These are phyloP conservation scores for Pteropus rufus DNA, from an alignment of 2,797 vertebrate genomes.

Conservation along the genomic window DNA sequence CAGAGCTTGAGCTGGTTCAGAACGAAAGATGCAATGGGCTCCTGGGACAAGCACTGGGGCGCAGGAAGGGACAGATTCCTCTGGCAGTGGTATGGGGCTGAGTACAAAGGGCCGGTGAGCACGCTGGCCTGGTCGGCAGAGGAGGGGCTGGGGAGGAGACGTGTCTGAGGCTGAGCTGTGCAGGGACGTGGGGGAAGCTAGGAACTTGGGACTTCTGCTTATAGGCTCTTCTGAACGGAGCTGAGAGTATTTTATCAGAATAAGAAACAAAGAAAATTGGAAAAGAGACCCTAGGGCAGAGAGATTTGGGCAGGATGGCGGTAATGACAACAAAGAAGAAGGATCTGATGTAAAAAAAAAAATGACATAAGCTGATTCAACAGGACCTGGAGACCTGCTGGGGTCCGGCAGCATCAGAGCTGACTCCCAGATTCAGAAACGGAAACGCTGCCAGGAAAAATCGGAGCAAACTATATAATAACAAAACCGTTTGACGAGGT, in stretches of 20 bases:
- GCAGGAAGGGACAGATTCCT: not conserved
- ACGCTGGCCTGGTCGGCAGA: not conserved
- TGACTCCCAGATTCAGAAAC: not conserved
- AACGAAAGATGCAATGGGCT: rapidly evolving
- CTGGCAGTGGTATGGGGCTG: not conserved
- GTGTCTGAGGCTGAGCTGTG: not conserved
- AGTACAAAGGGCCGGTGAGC: not conserved
- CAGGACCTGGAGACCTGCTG: not conserved
- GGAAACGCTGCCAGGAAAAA: not conserved
- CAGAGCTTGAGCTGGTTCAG: not conserved
- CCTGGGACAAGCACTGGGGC: not conserved
- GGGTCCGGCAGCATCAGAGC: not conserved
- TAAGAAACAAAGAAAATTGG: not conserved
- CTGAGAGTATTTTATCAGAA: not conserved
- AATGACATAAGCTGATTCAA: not conserved
- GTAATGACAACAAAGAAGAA: not conserved
- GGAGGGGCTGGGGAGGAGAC: not conserved
- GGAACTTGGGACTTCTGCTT: not conserved
- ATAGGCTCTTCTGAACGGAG: too few species aligned
- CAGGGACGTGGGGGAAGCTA: not conserved
- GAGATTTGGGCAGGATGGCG: not conserved
- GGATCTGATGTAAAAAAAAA: not conserved
- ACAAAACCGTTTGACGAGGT: not conserved
- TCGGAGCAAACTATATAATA: not conserved
- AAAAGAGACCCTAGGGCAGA: not conserved